Base-by-base conservation (phyloP, 2,113 vertebrate species). In the Leptosomus discolor region DNA sequence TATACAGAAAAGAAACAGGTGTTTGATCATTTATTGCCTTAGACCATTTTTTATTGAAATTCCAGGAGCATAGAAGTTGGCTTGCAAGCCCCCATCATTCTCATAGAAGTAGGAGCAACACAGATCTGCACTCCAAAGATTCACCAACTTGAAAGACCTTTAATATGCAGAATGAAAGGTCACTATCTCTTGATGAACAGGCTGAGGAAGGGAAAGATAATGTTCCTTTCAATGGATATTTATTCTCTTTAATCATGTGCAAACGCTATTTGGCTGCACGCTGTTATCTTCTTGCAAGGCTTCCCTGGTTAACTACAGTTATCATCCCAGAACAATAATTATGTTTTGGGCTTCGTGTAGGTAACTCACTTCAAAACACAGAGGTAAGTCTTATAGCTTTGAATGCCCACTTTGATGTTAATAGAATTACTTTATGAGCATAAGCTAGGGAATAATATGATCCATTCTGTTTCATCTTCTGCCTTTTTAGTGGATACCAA, bases 241-340 rank as follows among this genome's bases (percentile, higher is more conserved):
- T 97, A 84, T 92, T 93, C 83, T 96, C 95, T 92, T 88, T 96
- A 94, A 94, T 97, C 94, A 27, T 86, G 81, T 89, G 79, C 90
- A 95, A 97, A 94, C 85, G 70, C 87, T 64, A 75, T 91, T 88
- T 96, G 91, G 84, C 96, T 96, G 73, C 90, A 85, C 63, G 78
- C 79, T 95, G 60, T 95, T 94, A 97, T 96, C n/a, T 85, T 90
- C 78, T 69, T 85, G 29, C 54, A 17, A 92, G 80, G n/a, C 92
- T 97, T 97, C 94, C 69, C 90, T 96, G 65, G 63, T 80, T 96
- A 97, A 93, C 69, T 71, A 82, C 80, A 90, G 46, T 76, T 92
- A 71, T 74, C 82, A 39, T 73, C 46, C 37, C 92, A 94, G 77
- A 95, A 86, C 50, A 65, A 80, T 78, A 56, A 85, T 92, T 94